phyloP scores from a whole-genome alignment of 2,113 vertebrate species.

The Falco punctatus region DNA sequence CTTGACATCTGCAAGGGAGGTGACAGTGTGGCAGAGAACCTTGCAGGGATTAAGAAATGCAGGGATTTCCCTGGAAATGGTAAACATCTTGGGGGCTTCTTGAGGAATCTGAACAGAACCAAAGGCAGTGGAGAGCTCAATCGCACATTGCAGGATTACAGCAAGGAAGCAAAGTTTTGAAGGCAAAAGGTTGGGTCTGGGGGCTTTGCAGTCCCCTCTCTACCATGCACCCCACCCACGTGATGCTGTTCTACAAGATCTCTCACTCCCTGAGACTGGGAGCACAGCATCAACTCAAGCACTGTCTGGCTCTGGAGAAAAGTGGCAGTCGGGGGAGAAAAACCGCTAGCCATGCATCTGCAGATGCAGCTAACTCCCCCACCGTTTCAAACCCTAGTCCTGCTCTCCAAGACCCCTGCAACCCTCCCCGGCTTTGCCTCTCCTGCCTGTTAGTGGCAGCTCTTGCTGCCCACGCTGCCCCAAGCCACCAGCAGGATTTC shows the following conservation, averaged over 20 bases:
- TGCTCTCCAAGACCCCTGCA: not conserved
- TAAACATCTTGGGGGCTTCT: not conserved
- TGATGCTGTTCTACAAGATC: not conserved
- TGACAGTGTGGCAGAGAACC: fast-evolving
- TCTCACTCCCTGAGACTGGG: not conserved
- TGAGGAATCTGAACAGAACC: not conserved
- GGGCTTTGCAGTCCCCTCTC: not conserved
- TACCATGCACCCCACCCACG: fast-evolving
- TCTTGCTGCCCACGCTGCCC: not conserved
- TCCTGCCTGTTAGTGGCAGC: fast-evolving
- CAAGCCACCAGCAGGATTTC: not conserved
- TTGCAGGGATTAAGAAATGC: not conserved
- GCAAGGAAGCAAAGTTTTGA: not conserved
- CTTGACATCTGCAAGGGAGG: not conserved
- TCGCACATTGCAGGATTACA: not conserved
- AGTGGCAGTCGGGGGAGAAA: not conserved
- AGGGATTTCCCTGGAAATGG: not conserved
- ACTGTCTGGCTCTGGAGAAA: not conserved
- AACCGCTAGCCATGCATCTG: not conserved
- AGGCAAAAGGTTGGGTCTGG: not conserved
- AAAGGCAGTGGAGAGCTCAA: fast-evolving
- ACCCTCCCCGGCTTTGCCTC: not conserved
- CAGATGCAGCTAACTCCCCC: too few species aligned
- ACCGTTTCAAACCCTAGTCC: not conserved
- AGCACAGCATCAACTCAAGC: not conserved